These are phyloP conservation scores for human DNA, from an alignment of 2,113 vertebrate genomes.

Conservation along the genomic window DNA sequence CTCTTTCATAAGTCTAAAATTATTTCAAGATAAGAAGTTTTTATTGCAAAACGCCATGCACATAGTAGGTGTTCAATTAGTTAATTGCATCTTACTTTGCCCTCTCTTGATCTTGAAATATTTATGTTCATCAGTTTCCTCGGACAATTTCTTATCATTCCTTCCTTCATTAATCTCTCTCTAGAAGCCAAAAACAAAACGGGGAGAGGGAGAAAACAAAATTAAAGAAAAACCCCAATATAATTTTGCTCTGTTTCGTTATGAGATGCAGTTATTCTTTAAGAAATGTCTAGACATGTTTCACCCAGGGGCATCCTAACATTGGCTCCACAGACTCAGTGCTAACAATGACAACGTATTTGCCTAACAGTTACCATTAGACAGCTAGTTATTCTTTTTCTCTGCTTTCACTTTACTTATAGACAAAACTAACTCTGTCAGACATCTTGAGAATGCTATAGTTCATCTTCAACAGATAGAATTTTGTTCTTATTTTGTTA, in stretches of 20 bases:
- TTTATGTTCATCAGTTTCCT: conserved; percentile 9
- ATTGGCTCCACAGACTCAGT: background rate
- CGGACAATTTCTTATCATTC: background rate
- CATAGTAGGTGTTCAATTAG: background rate
- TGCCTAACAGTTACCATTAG: conserved; percentile 5
- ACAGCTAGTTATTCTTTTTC: conserved; percentile 33
- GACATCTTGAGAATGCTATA: conserved; percentile 76
- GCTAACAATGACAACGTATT: background rate
- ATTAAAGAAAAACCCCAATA: background rate
- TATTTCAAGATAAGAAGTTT: background rate
- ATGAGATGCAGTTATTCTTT: background rate
- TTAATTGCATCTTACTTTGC: background rate
- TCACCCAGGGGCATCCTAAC: background rate
- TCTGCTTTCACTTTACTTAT: conserved; percentile 32
- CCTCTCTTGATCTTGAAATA: background rate
- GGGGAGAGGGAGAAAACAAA: background rate
- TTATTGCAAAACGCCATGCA: background rate
- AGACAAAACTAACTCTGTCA: conserved; percentile 69
- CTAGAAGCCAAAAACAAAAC: background rate
- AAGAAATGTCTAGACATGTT: background rate
- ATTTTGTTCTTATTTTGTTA: conserved; percentile 79
- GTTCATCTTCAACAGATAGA: conserved; percentile 73
- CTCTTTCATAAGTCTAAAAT: background rate
- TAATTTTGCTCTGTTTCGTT: conserved; percentile 18
- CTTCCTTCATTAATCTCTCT: conserved; percentile 1